A percentile compares a stretch with the other conserved stretches of the same genome.
Evolutionary conservation across 2,113 vertebrate species (phyloP).

Genomic region (Tor tambroides): DNA sequence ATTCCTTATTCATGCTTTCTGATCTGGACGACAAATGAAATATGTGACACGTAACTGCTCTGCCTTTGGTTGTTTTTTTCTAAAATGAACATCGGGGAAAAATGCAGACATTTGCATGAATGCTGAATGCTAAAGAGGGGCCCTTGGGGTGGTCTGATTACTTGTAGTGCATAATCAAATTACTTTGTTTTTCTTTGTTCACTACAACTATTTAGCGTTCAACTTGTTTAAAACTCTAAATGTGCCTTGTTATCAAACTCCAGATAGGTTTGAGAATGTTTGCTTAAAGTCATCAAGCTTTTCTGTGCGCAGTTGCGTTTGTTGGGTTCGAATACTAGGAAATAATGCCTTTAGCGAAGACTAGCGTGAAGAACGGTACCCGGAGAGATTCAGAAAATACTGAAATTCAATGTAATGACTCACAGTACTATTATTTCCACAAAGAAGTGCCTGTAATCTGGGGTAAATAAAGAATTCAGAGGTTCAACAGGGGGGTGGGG

Average conservation of each 20-base stretch:
- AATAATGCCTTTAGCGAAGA: constrained; percentile 46
- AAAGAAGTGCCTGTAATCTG: constrained; percentile 30
- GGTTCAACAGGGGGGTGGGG: not conserved
- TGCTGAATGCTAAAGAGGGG: not conserved
- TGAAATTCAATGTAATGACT: constrained; percentile 33
- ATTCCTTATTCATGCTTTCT: constrained; percentile 46
- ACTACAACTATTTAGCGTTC: not conserved
- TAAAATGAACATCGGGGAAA: not conserved
- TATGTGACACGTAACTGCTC: not conserved
- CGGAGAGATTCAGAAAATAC: constrained; percentile 19
- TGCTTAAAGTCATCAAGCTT: not conserved
- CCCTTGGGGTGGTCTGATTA: not conserved
- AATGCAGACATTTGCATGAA: not conserved
- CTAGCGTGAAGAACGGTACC: constrained; percentile 13
- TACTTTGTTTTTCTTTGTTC: not conserved
- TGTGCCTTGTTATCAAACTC: constrained; percentile 5
- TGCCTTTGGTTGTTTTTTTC: not conserved
- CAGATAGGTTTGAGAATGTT: not conserved
- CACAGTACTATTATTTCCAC: constrained; percentile 26
- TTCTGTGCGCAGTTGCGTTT: not conserved
- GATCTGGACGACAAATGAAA: constrained; percentile 31
- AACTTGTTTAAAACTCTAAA: not conserved
- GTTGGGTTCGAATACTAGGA: constrained; percentile 11
- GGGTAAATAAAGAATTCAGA: constrained; percentile 28
- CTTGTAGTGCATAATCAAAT: not conserved